Base-by-base conservation (phyloP, 2,113 vertebrate species). In the Stigmatopora argus region DNA sequence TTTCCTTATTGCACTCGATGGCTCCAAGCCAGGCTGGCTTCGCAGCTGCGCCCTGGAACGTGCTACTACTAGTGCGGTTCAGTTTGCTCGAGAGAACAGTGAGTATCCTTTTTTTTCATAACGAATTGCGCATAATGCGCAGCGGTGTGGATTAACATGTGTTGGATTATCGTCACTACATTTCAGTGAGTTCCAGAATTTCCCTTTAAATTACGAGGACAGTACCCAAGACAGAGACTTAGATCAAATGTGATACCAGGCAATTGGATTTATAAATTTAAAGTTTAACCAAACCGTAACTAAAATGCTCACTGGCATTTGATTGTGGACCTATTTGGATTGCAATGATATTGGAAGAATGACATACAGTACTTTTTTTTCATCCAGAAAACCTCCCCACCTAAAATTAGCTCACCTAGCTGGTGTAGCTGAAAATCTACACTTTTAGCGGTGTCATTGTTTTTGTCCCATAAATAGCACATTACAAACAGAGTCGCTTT, bases 401-500 rank as follows among this genome's bases (percentile, higher is more conserved):
- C 38, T 60, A 67, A 47, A 67, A 51, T 74, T 56, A 78, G 79
- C 75, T 41, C 58, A 1, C 72, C 64, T 71, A 70, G 85, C 85
- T 84, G 72, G 67, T 35, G 72, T 83, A 80, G 80, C 82, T 67
- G 44, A 65, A 11, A 48, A 74, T 74, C 78, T 81, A 79, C 64
- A 73, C 31, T 72, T 67, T 34, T 63, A 72, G 79, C 78, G 31
- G 71, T 78, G 77, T 82, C 73, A 78, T 58, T 64, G 59, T 73
- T 78, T 75, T 76, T 70, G 70, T 74, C 14, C 59, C 21, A 17
- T 9, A 52, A 31, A 18, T 68, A 18, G 12, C 13, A 35, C 31
- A 15, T 3, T 49, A n/a, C 55, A 31, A 17, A 18, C 17, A 18
- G 38, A 56, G 52, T 12, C 12, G 13, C 49, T 21, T 14, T 7